These are phyloP conservation scores for Trinectes maculatus DNA, from an alignment of 2,113 vertebrate genomes.

Conservation along the genomic window DNA sequence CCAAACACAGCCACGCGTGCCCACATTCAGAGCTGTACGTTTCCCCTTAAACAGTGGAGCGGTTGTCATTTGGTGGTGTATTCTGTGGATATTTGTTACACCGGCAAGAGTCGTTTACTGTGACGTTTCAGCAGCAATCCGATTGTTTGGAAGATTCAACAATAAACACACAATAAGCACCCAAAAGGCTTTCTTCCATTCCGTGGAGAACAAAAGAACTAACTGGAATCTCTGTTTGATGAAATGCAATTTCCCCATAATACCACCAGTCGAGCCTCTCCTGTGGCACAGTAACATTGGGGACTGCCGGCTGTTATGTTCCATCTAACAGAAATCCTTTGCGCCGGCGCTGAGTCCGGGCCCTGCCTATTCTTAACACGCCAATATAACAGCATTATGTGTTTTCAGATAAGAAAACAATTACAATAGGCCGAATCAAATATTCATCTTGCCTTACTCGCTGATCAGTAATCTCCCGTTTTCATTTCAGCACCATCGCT, in stretches of 20 bases:
- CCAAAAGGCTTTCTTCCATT: conserved; percentile 30
- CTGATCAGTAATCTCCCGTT: conserved; percentile 74
- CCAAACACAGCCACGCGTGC: conserved; percentile 20
- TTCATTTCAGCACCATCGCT: conserved; percentile 63
- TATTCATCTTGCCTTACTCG: conserved; percentile 59
- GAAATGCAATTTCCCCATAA: conserved; percentile 44
- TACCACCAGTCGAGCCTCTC: conserved; percentile 31
- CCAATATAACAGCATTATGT: conserved; percentile 53
- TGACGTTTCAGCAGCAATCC: conserved; percentile 4
- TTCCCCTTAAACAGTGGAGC: conserved; percentile 1
- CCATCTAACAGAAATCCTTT: conserved; percentile 41
- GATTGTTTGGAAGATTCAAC: conserved; percentile 9
- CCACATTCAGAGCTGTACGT: neutral
- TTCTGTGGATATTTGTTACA: conserved; percentile 4
- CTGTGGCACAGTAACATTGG: neutral
- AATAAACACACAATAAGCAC: conserved; percentile 30
- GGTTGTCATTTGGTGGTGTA: conserved; percentile 1
- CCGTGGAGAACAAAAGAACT: conserved; percentile 34
- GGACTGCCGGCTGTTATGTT: conserved; percentile 41
- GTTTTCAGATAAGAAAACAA: conserved; percentile 66
- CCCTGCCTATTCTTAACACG: conserved; percentile 39
- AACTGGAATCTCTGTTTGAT: conserved; percentile 38
- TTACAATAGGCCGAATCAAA: conserved; percentile 65
- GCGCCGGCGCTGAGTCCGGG: neutral
- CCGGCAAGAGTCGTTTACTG: neutral